These are phyloP conservation scores for Dexiosoma caninum DNA, from an alignment of 2,888 invertebrate genomes.

Conservation along the genomic window DNA sequence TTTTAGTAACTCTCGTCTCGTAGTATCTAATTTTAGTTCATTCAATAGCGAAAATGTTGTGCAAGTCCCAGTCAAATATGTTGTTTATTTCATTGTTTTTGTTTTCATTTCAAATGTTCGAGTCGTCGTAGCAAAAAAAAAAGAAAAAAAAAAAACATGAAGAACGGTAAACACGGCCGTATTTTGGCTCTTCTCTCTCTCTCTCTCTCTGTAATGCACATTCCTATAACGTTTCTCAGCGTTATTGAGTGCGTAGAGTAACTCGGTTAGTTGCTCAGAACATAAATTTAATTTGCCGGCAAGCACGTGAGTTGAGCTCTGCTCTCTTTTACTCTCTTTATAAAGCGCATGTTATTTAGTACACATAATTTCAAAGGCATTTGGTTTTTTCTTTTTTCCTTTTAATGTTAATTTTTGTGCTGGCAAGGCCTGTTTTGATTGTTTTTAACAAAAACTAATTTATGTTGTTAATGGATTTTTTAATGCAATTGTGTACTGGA, in stretches of 20 bases:
- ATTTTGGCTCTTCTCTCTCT: not conserved
- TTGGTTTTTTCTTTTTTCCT: too few relatives aligned
- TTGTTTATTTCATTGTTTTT: not conserved
- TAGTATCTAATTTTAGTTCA: slow-evolving; percentile 49
- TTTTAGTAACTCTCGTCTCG: not conserved
- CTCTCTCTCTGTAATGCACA: not conserved
- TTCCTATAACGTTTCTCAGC: slow-evolving; percentile 43
- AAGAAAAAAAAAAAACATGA: not conserved
- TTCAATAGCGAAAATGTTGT: slow-evolving; percentile 73
- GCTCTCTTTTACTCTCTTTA: not conserved
- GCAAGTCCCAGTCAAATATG: slow-evolving; percentile 69
- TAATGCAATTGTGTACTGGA: slow-evolving; percentile 7
- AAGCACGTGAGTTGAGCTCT: slow-evolving; percentile 40
- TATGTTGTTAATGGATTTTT: slow-evolving; percentile 1
- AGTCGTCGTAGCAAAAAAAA: too few relatives aligned
- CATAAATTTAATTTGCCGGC: slow-evolving; percentile 21
- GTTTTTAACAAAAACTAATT: not conserved
- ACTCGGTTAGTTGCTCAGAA: not conserved
- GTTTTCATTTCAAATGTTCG: not conserved
- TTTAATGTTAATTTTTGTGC: not conserved
- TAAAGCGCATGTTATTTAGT: slow-evolving; percentile 54
- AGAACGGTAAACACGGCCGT: not conserved
- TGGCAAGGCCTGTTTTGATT: slow-evolving; percentile 38
- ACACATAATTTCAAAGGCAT: too few relatives aligned
- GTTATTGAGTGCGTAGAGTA: slow-evolving; percentile 8